phyloP scores from a whole-genome alignment of 1,140 invertebrate genomes.

The Trypoxylus dichotomus region DNA sequence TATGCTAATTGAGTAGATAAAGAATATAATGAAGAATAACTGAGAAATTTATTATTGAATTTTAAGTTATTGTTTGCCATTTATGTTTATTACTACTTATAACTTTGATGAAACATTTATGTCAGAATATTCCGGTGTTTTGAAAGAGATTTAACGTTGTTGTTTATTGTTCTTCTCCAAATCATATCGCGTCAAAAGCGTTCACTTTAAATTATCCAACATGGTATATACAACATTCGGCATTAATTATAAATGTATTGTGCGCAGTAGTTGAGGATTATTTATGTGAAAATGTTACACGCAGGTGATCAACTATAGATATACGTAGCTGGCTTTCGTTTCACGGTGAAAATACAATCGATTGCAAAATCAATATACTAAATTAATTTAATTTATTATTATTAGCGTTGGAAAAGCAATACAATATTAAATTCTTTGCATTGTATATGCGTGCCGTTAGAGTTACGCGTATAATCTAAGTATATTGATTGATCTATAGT shows the following conservation, averaged over 20 bases:
- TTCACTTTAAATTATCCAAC: background rate
- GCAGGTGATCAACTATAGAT: conserved; percentile 8
- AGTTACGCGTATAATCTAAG: background rate
- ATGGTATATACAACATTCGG: background rate
- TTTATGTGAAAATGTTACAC: conserved; percentile 11
- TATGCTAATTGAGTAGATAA: too few relatives aligned
- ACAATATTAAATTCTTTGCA: background rate
- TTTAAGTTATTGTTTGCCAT: too few relatives aligned
- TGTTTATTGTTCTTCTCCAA: too few relatives aligned
- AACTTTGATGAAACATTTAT: too few relatives aligned
- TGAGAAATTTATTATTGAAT: too few relatives aligned
- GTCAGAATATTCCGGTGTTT: too few relatives aligned
- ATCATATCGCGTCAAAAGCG: background rate
- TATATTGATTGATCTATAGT: background rate
- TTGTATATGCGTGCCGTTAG: background rate
- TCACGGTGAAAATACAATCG: background rate
- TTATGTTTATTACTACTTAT: too few relatives aligned
- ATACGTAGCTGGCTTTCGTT: background rate
- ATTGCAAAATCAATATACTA: background rate
- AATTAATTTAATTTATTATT: conserved; percentile 19
- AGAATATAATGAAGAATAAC: too few relatives aligned
- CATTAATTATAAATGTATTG: conserved; percentile 15
- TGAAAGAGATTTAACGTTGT: too few relatives aligned
- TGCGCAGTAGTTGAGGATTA: conserved; percentile 6
- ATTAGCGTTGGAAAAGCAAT: background rate